These are phyloP conservation scores for Nothobranchius kuhntae DNA, from an alignment of 2,113 vertebrate species.

Conservation along the genomic window DNA sequence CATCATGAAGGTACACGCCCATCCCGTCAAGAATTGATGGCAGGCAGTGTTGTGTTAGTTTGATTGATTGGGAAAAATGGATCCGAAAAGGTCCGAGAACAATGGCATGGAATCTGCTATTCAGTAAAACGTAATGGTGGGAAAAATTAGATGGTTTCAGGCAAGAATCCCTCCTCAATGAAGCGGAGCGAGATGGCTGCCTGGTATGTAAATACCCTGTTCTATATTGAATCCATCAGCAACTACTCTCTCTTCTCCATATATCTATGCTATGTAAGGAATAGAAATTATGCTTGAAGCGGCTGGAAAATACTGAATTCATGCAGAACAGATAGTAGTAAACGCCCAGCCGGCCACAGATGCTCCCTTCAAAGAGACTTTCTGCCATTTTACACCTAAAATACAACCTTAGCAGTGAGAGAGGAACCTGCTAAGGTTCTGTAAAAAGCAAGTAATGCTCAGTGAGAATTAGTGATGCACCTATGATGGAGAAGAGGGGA, in stretches of 20 bases:
- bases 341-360: slow-evolving; percentile 36
- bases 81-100: not conserved
- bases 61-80: not conserved
- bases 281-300: slow-evolving; percentile 17
- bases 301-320: slow-evolving; percentile 31
- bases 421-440: slow-evolving; percentile 15
- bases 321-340: slow-evolving; percentile 20
- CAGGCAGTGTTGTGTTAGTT: not conserved
- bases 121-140: slow-evolving; percentile 20
- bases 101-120: not conserved
- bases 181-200: slow-evolving; percentile 20
- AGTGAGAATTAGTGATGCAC: slow-evolving; percentile 36
- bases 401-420: slow-evolving; percentile 33
- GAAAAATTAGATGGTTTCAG: slow-evolving; percentile 42
- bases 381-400: slow-evolving; percentile 35
- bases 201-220: slow-evolving; percentile 13
- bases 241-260: slow-evolving; percentile 20
- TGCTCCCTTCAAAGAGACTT: slow-evolving; percentile 45
- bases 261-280: slow-evolving; percentile 16
- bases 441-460: slow-evolving; percentile 15
- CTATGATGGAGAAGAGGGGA: slow-evolving; percentile 15
- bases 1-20: slow-evolving; percentile 92
- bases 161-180: slow-evolving; percentile 17
- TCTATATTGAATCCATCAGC: slow-evolving; percentile 23
- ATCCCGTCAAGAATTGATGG: not conserved